phyloP scores from a whole-genome alignment of 2,888 invertebrate genomes.

The Didymodactylos carnosus region DNA sequence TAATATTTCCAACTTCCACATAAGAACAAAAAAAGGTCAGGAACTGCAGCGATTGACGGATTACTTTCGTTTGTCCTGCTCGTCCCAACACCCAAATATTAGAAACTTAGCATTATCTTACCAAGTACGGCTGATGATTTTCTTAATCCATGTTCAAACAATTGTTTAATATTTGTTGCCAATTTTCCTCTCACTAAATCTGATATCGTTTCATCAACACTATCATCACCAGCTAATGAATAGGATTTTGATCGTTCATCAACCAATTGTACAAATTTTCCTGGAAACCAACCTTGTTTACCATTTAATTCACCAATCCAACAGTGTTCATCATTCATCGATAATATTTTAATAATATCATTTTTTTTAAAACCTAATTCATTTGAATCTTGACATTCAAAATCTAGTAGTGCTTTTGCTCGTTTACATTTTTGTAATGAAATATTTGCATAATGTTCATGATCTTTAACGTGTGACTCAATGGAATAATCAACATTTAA shows the following conservation, averaged over 20 bases:
- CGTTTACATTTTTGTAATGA: constrained; percentile 48
- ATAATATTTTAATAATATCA: constrained; percentile 88
- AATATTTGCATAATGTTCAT: constrained; percentile 80
- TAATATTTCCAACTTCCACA: too few species aligned
- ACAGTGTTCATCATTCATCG: constrained; percentile 90
- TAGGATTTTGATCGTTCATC: constrained; percentile 64
- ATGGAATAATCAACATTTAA: constrained; percentile 76
- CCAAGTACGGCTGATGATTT: constrained; percentile 29
- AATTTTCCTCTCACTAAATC: constrained; percentile 78
- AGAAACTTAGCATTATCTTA: neutral
- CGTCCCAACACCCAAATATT: neutral
- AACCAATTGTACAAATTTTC: constrained; percentile 77
- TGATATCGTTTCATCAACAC: constrained; percentile 82
- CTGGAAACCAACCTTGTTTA: constrained; percentile 74
- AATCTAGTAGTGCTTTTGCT: constrained; percentile 85
- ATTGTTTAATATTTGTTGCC: constrained; percentile 75
- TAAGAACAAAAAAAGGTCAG: too few species aligned
- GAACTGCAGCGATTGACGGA: too few species aligned
- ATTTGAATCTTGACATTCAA: constrained; percentile 90
- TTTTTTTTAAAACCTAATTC: constrained; percentile 93
- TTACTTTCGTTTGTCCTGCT: too few species aligned
- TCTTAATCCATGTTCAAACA: constrained; percentile 81
- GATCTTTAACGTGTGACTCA: constrained; percentile 79
- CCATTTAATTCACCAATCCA: constrained; percentile 96
- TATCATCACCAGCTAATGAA: constrained; percentile 61